Evolutionary conservation across 2,888 invertebrate genomes (phyloP).

Genomic region (Caenorhabditis sp.): DNA sequence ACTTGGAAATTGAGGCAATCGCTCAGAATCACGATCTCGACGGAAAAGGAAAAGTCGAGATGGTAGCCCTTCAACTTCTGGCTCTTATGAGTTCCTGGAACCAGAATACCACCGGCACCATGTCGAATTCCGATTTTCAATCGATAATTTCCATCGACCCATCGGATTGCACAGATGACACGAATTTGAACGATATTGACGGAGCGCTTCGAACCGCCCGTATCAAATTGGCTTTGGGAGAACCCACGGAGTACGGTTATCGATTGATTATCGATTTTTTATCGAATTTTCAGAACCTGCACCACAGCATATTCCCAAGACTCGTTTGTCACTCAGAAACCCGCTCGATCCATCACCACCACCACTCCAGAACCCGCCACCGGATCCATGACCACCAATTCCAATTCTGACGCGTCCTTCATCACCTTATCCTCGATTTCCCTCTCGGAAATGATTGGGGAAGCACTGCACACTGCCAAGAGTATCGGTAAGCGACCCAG

Average conservation of each 20-base stretch:
- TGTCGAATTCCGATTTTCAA: no score
- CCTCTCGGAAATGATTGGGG: neutral
- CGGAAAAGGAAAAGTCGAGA: neutral
- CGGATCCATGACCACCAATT: neutral
- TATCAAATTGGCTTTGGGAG: neutral
- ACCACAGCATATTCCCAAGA: no score
- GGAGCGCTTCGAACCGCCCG: neutral
- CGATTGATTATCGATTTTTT: no score
- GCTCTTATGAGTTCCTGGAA: neutral
- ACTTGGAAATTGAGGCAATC: neutral
- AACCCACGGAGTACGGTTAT: no score
- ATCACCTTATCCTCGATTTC: neutral
- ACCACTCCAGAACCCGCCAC: neutral
- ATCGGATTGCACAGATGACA: neutral
- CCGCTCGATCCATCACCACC: neutral
- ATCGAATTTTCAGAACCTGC: no score
- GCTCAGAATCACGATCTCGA: neutral
- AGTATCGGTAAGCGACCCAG: neutral
- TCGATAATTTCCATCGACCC: neutral
- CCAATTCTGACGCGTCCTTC: no score
- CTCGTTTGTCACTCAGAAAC: neutral
- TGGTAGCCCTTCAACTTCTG: neutral
- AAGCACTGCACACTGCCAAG: neutral
- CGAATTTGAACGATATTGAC: neutral
- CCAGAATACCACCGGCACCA: neutral